Percentiles rank a stretch among this genome's conserved stretches.
Conservation (phyloP, 2,113 vertebrate species). For the Platysteira castanea region DNA sequence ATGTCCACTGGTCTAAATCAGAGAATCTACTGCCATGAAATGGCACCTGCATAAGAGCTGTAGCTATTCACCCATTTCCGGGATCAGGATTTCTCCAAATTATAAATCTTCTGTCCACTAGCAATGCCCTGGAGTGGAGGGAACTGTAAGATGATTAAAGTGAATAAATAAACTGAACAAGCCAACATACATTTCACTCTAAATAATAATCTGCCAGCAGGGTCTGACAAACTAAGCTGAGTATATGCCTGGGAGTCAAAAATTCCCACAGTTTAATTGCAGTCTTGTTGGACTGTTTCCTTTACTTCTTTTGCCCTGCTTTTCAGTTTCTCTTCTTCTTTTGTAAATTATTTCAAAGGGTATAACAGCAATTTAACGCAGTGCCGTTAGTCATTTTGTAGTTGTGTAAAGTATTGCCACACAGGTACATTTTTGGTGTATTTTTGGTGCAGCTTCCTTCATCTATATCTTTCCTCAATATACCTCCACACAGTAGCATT, state of each 20-base stretch:
- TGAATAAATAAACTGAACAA: conserved; percentile 14
- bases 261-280: neutral
- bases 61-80: neutral
- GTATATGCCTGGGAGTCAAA: neutral
- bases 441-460: neutral
- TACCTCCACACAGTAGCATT: neutral
- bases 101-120: neutral
- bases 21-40: neutral
- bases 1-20: conserved; percentile 1
- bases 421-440: neutral
- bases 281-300: neutral
- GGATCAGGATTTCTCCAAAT: neutral
- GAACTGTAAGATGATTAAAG: neutral
- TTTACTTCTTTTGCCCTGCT: neutral
- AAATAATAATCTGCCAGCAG: conserved; percentile 12
- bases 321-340: neutral
- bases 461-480: neutral
- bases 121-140: neutral
- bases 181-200: neutral
- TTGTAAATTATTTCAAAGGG: neutral
- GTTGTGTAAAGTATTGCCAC: neutral
- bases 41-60: neutral
- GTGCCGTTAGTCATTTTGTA: neutral
- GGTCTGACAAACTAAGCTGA: neutral
- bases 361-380: neutral